Percentiles rank a stretch among this genome's conserved stretches.
phyloP scores from a whole-genome alignment of 2,888 invertebrate genomes.

The Hirtodrosophila histrioides region DNA sequence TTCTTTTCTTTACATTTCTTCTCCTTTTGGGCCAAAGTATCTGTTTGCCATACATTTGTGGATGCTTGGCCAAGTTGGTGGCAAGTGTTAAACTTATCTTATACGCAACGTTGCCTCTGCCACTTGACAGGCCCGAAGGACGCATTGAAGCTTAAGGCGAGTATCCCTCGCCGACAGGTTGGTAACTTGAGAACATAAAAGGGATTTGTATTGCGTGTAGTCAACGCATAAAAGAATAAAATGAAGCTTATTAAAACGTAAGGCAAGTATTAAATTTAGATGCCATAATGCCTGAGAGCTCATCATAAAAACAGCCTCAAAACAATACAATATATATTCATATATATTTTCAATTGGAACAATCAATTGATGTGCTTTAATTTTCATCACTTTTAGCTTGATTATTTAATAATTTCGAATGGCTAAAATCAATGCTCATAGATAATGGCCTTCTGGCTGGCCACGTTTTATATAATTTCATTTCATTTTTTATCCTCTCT shows the following conservation, averaged over 20 bases:
- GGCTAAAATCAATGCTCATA: slow-evolving; percentile 45
- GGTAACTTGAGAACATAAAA: slow-evolving; percentile 71
- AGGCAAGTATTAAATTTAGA: slow-evolving; percentile 48
- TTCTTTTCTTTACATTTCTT: not conserved
- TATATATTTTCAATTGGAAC: slow-evolving; percentile 20
- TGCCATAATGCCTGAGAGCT: slow-evolving; percentile 8
- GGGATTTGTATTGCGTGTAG: slow-evolving; percentile 33
- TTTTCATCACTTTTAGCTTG: slow-evolving; percentile 4
- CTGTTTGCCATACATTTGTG: slow-evolving; percentile 32
- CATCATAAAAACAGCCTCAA: slow-evolving; percentile 16
- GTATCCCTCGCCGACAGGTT: slow-evolving; percentile 49
- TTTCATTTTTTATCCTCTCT: not conserved
- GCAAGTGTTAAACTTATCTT: slow-evolving; percentile 66
- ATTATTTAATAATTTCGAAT: slow-evolving; percentile 35
- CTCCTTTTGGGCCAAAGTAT: slow-evolving; percentile 20
- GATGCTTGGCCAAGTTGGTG: slow-evolving; percentile 28
- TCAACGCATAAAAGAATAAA: slow-evolving; percentile 49
- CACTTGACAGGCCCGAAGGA: slow-evolving; percentile 37
- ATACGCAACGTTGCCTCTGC: slow-evolving; percentile 41
- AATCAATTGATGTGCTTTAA: slow-evolving; percentile 15
- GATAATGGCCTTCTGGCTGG: slow-evolving; percentile 41
- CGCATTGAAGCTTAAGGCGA: slow-evolving; percentile 46
- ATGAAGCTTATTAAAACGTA: slow-evolving; percentile 58
- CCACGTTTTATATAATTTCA: slow-evolving; percentile 15
- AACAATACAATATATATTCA: not conserved